phyloP scores from a whole-genome alignment of 2,797 vertebrate genomes.

The Staurois parvus region DNA sequence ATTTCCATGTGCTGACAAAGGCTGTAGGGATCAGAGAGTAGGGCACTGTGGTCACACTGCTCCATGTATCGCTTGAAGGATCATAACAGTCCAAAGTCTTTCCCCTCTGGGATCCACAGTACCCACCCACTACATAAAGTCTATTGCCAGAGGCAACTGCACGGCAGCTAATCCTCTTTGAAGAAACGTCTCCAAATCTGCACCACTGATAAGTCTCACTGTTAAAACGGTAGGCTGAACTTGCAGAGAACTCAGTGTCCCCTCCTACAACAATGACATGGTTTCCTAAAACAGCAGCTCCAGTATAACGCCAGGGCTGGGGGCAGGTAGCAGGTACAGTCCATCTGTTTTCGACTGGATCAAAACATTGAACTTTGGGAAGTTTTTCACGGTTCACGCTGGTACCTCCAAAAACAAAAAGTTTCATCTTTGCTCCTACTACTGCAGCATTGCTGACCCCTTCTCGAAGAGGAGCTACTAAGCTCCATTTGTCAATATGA shows the following conservation, averaged over 20 bases:
- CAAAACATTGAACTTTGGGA: slow-evolving; percentile 87
- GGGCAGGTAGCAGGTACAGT: slow-evolving; percentile 83
- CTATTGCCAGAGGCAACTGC: slow-evolving; percentile 85
- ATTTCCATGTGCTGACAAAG: slow-evolving; percentile 90
- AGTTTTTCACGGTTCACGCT: slow-evolving; percentile 84
- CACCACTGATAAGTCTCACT: slow-evolving; percentile 90
- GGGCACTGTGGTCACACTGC: slow-evolving; percentile 85
- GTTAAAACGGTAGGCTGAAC: slow-evolving; percentile 86
- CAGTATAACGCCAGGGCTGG: slow-evolving; percentile 87
- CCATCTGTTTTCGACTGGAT: slow-evolving; percentile 85
- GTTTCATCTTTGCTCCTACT: slow-evolving; percentile 85
- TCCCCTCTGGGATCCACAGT: slow-evolving; percentile 85
- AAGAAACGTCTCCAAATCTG: slow-evolving; percentile 84
- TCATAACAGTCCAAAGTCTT: slow-evolving; percentile 89
- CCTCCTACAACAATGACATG: slow-evolving; percentile 86
- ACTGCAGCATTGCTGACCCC: slow-evolving; percentile 88
- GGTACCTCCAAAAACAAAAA: slow-evolving; percentile 86
- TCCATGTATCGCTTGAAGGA: slow-evolving; percentile 84
- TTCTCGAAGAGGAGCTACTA: slow-evolving; percentile 86
- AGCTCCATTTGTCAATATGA: slow-evolving; percentile 85
- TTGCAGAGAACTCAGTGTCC: slow-evolving; percentile 86
- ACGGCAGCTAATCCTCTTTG: slow-evolving; percentile 86
- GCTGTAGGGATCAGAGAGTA: slow-evolving; percentile 88
- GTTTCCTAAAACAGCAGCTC: slow-evolving; percentile 83
- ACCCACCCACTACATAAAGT: slow-evolving; percentile 86